phyloP scores from a whole-genome alignment of 2,888 invertebrate species.

The Hydropsyche betteni region DNA sequence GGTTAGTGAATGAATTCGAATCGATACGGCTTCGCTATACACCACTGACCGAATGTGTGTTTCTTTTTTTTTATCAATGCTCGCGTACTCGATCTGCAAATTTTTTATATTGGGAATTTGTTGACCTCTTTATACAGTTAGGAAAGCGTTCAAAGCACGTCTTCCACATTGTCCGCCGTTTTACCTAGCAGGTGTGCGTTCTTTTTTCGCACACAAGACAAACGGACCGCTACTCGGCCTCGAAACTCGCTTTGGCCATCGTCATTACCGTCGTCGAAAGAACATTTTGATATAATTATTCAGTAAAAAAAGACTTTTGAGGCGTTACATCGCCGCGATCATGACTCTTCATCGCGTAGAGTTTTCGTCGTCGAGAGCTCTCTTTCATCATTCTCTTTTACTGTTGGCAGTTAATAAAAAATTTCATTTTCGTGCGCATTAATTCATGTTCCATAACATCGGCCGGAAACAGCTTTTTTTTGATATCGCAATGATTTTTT shows the following conservation, averaged over 20 bases:
- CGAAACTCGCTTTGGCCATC: conserved; percentile 27
- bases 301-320: background rate
- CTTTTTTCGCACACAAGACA: conserved; percentile 1
- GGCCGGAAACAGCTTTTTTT: no score
- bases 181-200: conserved; percentile 15
- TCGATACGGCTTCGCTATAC: no score
- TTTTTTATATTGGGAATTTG: conserved; percentile 18
- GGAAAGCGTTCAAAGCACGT: conserved; percentile 16
- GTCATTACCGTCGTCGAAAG: conserved; percentile 16
- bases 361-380: no score
- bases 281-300: conserved; percentile 31
- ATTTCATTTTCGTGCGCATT: background rate
- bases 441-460: no score
- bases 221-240: conserved; percentile 35
- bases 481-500: background rate
- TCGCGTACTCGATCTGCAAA: background rate
- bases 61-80: background rate
- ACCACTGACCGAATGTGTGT: background rate
- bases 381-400: background rate
- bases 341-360: background rate
- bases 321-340: background rate
- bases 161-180: conserved; percentile 17
- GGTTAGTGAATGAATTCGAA: no score
- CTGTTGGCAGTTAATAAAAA: background rate
- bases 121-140: conserved; percentile 32